A percentile compares a stretch with the other conserved stretches of the same genome.
phyloP scores from a whole-genome alignment of 2,113 vertebrate species.

The Plecotus auritus region DNA sequence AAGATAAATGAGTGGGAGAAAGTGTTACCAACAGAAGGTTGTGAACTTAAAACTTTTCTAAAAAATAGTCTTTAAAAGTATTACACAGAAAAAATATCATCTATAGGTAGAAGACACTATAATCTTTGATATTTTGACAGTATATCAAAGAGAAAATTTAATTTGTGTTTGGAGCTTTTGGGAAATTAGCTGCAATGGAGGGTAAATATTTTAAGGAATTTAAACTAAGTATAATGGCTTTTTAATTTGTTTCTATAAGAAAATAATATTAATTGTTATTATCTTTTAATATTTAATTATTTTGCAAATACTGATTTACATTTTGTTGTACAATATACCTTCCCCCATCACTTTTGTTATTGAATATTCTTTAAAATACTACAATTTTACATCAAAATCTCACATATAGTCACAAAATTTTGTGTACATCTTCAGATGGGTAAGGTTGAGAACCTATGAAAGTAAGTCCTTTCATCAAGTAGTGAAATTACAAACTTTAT shows the following conservation, averaged over 20 bases:
- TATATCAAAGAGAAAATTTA: not conserved
- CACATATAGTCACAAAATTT: not conserved
- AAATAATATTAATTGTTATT: not conserved
- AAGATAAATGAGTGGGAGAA: not conserved
- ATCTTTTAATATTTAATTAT: not conserved
- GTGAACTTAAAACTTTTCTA: not conserved
- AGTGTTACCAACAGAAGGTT: not conserved
- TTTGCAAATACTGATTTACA: not conserved
- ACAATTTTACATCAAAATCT: not conserved
- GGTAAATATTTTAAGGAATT: not conserved
- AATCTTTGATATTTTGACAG: not conserved
- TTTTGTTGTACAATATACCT: not conserved
- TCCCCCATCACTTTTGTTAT: not conserved
- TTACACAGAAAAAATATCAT: not conserved
- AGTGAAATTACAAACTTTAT: not conserved
- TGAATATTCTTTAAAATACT: not conserved
- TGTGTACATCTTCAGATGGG: not conserved
- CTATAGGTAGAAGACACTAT: not conserved
- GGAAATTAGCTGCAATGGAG: not conserved
- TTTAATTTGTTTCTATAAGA: not conserved
- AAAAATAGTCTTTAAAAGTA: not conserved
- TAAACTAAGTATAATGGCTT: not conserved
- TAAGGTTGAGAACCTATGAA: not conserved
- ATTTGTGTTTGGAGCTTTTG: not conserved
- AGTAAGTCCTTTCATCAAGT: not conserved